Evolutionary conservation across 2,888 invertebrate species (phyloP), one percentile per base, ranked within the genome.

Genomic region (Congeria kusceri): DNA sequence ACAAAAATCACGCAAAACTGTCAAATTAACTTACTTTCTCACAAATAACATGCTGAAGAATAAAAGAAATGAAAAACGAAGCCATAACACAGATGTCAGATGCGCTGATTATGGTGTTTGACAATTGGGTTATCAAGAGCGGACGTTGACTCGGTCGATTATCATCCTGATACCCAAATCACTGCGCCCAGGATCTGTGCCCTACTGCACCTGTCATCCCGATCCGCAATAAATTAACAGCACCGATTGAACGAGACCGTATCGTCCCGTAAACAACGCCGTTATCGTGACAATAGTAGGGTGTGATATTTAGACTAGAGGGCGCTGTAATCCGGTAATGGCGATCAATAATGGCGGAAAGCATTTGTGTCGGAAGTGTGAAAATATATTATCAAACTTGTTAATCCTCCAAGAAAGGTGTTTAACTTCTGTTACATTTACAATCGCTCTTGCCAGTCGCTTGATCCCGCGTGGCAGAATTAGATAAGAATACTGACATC

Each of bases 361-460:
- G 25, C 53, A 53, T 53, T 53, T 53, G 53, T 47, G 32, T 23
- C 71, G 71, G 79, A 79, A 75, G 71, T 79, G 79, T 39, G 62
- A 75, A 75, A 64, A 71, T 32, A 46, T 67, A 75, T 71, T 75
- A 79, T 75, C 59, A 58, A 67, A 79, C 29, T 70, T 75, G 79
- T 67, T 79, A 79, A 79, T 79, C 75, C 64, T 23, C 20, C 20
- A 62, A 70, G 67, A 27, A 20, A 47, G 39, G 57, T 67, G 67
- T 63, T 39, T 63, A 67, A 77, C 57, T 66, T 64, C 58, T 64
- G 18, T 65, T 63, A 47, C 20, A 28, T 64, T 39, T 39, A 39
- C 32, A 32, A 32, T 32, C 11, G 32, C 11, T 7, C 32, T 32
- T 32, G 4, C 4, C 39, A 39, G 15, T 39, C 39, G 39, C 5